Evolutionary conservation across 2,113 vertebrate species (phyloP), one percentile per base, ranked within the genome.

Genomic region (Paralichthys olivaceus): DNA sequence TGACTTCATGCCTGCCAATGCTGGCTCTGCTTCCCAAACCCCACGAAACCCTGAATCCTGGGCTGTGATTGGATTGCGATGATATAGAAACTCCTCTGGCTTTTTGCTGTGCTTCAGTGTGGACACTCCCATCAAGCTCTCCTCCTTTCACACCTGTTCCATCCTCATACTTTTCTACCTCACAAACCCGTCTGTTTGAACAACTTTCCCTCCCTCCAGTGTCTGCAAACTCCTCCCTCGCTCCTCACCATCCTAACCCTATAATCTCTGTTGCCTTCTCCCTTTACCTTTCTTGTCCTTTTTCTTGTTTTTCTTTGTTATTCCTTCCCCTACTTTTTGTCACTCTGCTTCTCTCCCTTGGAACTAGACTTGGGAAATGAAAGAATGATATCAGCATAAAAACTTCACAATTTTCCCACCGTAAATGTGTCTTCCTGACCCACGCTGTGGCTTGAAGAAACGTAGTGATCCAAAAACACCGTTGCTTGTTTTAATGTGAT

Each of bases 1-100:
- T 73, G 49, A 81, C 75, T 32, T 63, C 72, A 66, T 72, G 29
- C 67, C 81, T 82, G 55, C 32, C 62, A 57, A 61, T 85, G 26
- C 68, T 76, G 73, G 84, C 72, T 72, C 72, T 51, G 47, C 47
- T 14, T 72, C 62, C 68, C 56, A 49, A 80, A 64, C 79, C 74
- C 68, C 67, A 64, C 70, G 64, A 65, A 67, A 20, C 69, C 81
- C 57, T 20, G 60, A 89, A 75, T 73, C 72, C 80, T 57, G 73
- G 80, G 75, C 85, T 90, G 80, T 88, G 81, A 85, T 85, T 88
- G 87, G 88, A 62, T 61, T 53, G 43, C 32, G 20, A 49, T 55
- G 56, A 66, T 56, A 6, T 23, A 28, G 73, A 54, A 57, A 19
- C 72, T 59, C 61, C 59, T 32, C 54, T 29, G 55, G 73, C 79